A percentile compares a stretch with the other conserved stretches of the same genome.
Evolutionary conservation across 2,797 vertebrate genomes (phyloP).

Genomic region (Megaceryle alcyon): DNA sequence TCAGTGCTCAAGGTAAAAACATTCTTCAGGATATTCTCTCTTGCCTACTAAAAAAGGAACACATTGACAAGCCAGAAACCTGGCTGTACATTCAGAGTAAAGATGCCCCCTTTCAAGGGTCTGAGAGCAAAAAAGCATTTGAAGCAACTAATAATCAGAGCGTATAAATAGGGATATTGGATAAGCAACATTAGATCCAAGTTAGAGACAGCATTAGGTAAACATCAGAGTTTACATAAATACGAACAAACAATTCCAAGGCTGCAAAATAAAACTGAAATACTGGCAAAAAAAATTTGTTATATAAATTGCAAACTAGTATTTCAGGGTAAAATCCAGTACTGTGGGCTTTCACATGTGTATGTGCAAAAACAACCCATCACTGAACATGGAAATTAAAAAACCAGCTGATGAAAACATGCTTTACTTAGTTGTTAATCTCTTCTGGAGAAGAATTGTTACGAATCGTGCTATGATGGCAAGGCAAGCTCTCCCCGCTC

Average conservation of each 20-base stretch:
- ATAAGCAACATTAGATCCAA: neutral
- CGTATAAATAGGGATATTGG: accelerated
- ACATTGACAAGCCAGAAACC: neutral
- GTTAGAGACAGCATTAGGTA: neutral
- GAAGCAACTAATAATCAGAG: neutral
- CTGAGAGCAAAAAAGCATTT: neutral
- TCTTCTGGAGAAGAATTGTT: neutral
- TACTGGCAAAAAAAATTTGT: neutral
- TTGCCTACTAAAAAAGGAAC: neutral
- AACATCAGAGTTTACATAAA: neutral
- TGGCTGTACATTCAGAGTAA: neutral
- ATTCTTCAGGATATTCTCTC: neutral
- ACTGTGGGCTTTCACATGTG: neutral
- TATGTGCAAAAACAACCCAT: neutral
- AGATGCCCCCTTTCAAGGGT: neutral
- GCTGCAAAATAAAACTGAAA: neutral
- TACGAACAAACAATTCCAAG: accelerated
- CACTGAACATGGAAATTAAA: neutral
- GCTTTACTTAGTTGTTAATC: neutral
- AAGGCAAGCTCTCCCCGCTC: neutral
- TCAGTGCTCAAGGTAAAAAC: neutral
- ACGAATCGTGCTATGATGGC: neutral
- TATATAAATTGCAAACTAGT: neutral
- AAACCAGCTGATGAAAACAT: neutral
- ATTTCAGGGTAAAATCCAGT: neutral